Evolutionary conservation across 2,797 vertebrate genomes (phyloP).

Genomic region (Gymnoscopelus braueri): DNA sequence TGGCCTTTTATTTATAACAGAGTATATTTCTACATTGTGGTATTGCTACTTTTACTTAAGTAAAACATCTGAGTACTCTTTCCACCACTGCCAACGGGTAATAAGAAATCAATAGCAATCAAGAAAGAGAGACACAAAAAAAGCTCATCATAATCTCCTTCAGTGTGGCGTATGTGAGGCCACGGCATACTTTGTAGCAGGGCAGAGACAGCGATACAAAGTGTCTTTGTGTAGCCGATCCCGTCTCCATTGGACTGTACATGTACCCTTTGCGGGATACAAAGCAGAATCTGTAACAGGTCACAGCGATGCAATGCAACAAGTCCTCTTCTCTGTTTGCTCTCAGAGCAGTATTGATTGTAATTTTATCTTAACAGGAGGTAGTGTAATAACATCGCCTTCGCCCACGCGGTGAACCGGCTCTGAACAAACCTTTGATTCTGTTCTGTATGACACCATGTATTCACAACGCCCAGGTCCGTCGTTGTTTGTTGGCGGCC

Average conservation of each 20-base stretch:
- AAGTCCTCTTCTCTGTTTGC: constrained; percentile 3
- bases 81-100: constrained; percentile 29
- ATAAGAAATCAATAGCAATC: constrained; percentile 70
- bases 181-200: constrained; percentile 31
- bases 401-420: background rate
- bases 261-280: constrained; percentile 13
- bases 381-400: background rate
- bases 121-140: constrained; percentile 46
- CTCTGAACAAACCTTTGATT: background rate
- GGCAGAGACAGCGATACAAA: constrained; percentile 14
- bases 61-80: too few relatives aligned
- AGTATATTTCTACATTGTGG: too few relatives aligned
- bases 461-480: background rate
- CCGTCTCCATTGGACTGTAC: constrained; percentile 8
- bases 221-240: constrained; percentile 12
- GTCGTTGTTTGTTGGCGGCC: too few relatives aligned
- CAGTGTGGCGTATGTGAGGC: constrained; percentile 27
- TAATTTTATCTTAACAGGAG: background rate
- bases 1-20: too few relatives aligned
- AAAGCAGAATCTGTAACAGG: constrained; percentile 12
- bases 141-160: constrained; percentile 52
- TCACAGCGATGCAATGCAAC: constrained; percentile 11
- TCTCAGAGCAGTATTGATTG: constrained; percentile 11
- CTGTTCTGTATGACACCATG: background rate
- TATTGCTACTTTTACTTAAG: too few relatives aligned